Conservation (phyloP, 2,113 vertebrate genomes). For the Xyrauchen texanus region DNA sequence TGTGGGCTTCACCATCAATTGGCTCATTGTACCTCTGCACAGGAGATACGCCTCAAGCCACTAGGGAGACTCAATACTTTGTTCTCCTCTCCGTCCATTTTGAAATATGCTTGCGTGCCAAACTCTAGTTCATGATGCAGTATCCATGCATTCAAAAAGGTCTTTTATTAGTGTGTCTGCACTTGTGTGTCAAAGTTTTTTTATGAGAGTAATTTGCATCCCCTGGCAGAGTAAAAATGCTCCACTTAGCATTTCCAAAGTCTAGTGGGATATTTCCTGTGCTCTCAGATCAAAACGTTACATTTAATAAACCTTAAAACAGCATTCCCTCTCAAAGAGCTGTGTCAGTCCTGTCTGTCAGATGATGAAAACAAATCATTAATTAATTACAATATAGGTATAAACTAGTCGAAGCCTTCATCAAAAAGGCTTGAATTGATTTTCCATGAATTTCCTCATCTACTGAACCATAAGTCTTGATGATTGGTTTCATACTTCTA, state of each 20-base stretch:
- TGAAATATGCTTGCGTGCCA: too few relatives aligned
- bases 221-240: too few relatives aligned
- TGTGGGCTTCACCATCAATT: slow-evolving; percentile 48
- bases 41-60: slow-evolving; percentile 18
- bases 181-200: too few relatives aligned
- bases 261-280: slow-evolving; percentile 1
- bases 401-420: neutral
- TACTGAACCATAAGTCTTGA: slow-evolving; percentile 11
- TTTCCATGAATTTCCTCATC: slow-evolving; percentile 5
- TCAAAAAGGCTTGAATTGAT: slow-evolving; percentile 22
- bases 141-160: too few relatives aligned
- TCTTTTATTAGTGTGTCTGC: too few relatives aligned
- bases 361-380: slow-evolving; percentile 8
- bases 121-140: too few relatives aligned
- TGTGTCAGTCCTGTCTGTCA: slow-evolving; percentile 20
- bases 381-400: slow-evolving; percentile 23
- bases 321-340: neutral
- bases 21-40: slow-evolving; percentile 45
- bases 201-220: too few relatives aligned
- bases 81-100: too few relatives aligned
- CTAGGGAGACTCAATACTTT: too few relatives aligned
- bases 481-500: slow-evolving; percentile 36
- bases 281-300: slow-evolving; percentile 32
- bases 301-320: slow-evolving; percentile 12
- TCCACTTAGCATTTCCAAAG: too few relatives aligned